Percentiles rank a stretch among this genome's conserved stretches.
Evolutionary conservation across 1,140 invertebrate species (phyloP).

Genomic region (roundworm (Caenorhabditis elegans)): WBcel235 BX284603.4:5463501-5464000

Average conservation of each 20-base stretch:
- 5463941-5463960: slow-evolving; percentile 66
- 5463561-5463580: too few relatives aligned
- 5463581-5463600: too few relatives aligned
- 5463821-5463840: slow-evolving; percentile 67
- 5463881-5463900: slow-evolving; percentile 57
- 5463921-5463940: slow-evolving; percentile 66
- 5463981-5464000: slow-evolving; percentile 66
- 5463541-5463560: too few relatives aligned
- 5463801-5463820: slow-evolving; percentile 63
- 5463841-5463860: slow-evolving; percentile 63
- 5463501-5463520: too few relatives aligned
- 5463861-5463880: slow-evolving; percentile 44
- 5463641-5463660: too few relatives aligned
- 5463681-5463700: too few relatives aligned
- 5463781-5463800: slow-evolving; percentile 56
- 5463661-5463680: too few relatives aligned
- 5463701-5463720: too few relatives aligned
- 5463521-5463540: too few relatives aligned
- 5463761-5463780: slow-evolving; percentile 50
- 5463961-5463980: slow-evolving; percentile 67
- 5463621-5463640: too few relatives aligned
- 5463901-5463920: slow-evolving; percentile 67
- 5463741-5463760: neutral
- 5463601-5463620: too few relatives aligned
- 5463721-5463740: neutral